A percentile compares a stretch with the other conserved stretches of the same genome.
Evolutionary conservation across 2,797 vertebrate species (phyloP).

Genomic region (Microctenopoma stevenorrisi): DNA sequence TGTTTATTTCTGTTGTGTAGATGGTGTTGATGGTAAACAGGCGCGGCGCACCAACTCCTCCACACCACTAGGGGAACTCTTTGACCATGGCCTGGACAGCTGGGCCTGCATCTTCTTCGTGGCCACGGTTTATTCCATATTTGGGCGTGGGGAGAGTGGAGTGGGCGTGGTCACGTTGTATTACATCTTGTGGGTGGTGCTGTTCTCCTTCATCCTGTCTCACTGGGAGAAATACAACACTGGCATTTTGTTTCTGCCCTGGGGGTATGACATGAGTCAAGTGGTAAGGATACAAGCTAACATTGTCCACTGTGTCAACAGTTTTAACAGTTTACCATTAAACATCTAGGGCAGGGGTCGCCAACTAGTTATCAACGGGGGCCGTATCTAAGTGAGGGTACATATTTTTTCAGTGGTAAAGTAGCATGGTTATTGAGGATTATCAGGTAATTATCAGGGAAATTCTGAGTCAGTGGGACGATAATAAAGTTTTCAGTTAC

Average conservation of each 20-base stretch:
- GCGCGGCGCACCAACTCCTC: conserved; percentile 96
- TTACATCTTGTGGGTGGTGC: conserved; percentile 95
- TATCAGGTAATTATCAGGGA: no score
- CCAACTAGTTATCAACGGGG: no score
- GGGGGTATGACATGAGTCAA: conserved; percentile 99
- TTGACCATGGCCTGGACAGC: conserved; percentile 97
- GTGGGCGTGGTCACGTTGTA: conserved; percentile 92
- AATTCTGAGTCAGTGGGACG: no score
- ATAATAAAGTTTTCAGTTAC: no score
- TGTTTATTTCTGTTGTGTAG: conserved; percentile 65
- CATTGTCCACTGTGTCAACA: not conserved
- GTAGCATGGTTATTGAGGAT: no score
- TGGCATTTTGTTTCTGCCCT: conserved; percentile 96
- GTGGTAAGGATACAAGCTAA: conserved; percentile 85
- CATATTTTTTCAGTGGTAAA: no score
- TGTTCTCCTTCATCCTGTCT: conserved; percentile 98
- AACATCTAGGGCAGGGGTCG: not conserved
- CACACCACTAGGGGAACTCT: conserved; percentile 95
- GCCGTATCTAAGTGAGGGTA: no score
- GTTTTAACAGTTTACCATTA: not conserved
- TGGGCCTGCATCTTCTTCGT: conserved; percentile 98
- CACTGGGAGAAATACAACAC: conserved; percentile 99
- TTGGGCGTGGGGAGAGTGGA: conserved; percentile 90
- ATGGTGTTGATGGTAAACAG: conserved; percentile 97
- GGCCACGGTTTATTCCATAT: conserved; percentile 96